These are phyloP conservation scores for Porites australiensis DNA, from an alignment of 64 coral and sea anemone species.

Conservation along the genomic window DNA sequence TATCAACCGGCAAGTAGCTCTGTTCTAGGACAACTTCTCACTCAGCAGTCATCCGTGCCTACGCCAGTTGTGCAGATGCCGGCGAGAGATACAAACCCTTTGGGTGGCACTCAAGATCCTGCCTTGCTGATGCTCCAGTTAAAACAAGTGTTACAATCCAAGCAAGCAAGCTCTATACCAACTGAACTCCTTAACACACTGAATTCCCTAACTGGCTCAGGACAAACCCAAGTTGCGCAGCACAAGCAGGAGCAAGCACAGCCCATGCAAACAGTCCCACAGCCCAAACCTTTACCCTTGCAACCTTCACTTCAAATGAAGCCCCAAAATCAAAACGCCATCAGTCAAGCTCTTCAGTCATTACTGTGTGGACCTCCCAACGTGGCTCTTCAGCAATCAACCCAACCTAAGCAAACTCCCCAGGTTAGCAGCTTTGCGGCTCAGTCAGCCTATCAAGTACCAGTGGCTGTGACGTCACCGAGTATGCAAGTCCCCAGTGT, in stretches of 20 bases:
- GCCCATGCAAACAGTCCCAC: neutral
- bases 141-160: slow-evolving; percentile 41
- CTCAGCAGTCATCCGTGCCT: slow-evolving; percentile 20
- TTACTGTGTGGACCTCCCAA: slow-evolving; percentile 31
- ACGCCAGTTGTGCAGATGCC: neutral
- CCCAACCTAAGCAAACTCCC: neutral
- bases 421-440: neutral
- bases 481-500: neutral
- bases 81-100: neutral
- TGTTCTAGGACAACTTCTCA: slow-evolving; percentile 30
- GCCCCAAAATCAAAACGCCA: slow-evolving; percentile 43
- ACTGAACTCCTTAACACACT: slow-evolving; percentile 24
- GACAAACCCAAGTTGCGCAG: slow-evolving; percentile 5
- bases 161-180: slow-evolving; percentile 16
- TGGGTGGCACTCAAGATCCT: slow-evolving; percentile 41
- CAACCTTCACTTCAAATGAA: slow-evolving; percentile 56
- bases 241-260: slow-evolving; percentile 34
- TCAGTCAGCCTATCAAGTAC: neutral
- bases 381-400: neutral
- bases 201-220: slow-evolving; percentile 12
- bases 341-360: slow-evolving; percentile 40
- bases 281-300: neutral
- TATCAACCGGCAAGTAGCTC: slow-evolving; percentile 20
- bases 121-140: slow-evolving; percentile 36
- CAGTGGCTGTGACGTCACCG: neutral